These are phyloP conservation scores for Arnoldichthys spilopterus DNA, from an alignment of 2,797 vertebrate genomes.

Conservation along the genomic window DNA sequence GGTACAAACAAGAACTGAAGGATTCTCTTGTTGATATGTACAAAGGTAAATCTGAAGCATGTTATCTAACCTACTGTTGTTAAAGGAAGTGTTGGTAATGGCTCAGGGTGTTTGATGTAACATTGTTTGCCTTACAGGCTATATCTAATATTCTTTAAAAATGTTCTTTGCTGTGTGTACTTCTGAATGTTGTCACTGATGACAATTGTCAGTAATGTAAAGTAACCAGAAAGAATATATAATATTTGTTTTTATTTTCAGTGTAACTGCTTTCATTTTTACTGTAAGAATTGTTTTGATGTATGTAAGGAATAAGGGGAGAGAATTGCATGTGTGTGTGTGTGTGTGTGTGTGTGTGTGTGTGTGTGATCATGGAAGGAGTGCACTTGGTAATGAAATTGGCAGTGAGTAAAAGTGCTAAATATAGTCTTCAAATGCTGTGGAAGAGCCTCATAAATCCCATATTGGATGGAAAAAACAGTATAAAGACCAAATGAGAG, in stretches of 20 bases:
- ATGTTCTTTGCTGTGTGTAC: neutral
- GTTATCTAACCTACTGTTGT: neutral
- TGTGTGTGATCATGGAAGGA: neutral
- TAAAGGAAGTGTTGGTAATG: neutral
- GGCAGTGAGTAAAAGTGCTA: neutral
- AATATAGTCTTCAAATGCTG: neutral
- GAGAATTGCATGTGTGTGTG: no score
- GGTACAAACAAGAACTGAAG: constrained; percentile 66
- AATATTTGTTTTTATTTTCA: neutral
- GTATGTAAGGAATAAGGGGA: neutral
- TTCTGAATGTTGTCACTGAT: neutral
- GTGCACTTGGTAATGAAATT: neutral
- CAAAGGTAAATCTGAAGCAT: constrained; percentile 65
- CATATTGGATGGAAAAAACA: neutral
- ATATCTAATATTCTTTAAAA: neutral
- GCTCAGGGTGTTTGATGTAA: neutral
- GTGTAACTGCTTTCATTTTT: neutral
- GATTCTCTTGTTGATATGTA: constrained; percentile 73
- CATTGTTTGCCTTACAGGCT: neutral
- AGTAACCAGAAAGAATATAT: neutral
- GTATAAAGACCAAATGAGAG: neutral
- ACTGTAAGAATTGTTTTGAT: neutral
- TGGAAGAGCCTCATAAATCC: neutral
- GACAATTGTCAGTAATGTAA: no score
- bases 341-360: neutral